phyloP scores from a whole-genome alignment of 2,113 vertebrate species.

The Nymphicus hollandicus region DNA sequence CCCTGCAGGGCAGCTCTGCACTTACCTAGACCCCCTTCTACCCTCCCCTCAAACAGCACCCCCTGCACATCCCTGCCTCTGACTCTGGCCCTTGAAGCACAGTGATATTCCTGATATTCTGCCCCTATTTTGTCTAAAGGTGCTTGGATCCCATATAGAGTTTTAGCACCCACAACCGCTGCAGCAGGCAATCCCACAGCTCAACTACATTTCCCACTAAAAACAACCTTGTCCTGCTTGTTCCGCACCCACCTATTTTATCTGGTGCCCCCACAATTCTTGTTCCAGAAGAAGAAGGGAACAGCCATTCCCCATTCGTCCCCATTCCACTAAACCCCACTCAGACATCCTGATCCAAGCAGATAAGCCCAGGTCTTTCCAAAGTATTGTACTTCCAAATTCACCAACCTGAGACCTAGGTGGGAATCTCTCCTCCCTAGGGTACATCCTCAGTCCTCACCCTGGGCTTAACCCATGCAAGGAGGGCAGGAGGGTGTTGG shows the following conservation, averaged over 20 bases:
- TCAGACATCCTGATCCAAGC: background rate
- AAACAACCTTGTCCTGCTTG: background rate
- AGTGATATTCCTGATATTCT: background rate
- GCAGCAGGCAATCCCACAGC: background rate
- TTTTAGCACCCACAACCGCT: background rate
- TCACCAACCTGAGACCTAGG: background rate
- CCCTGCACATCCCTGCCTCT: background rate
- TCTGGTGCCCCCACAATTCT: background rate
- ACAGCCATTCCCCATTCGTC: background rate
- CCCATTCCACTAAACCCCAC: background rate
- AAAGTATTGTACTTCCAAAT: background rate
- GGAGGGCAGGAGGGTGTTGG: background rate
- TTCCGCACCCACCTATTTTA: background rate
- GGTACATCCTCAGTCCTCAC: background rate
- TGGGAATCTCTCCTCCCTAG: background rate
- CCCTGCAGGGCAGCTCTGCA: background rate
- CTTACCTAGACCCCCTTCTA: background rate
- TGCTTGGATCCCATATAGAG: background rate
- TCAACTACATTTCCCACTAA: background rate
- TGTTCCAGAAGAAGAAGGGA: background rate
- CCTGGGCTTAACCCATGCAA: background rate
- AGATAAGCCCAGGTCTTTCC: background rate
- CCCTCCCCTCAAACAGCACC: background rate
- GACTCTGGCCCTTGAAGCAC: background rate
- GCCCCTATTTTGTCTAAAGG: background rate